Base-by-base conservation (phyloP, 2,113 vertebrate species). In the Leptosomus discolor region DNA sequence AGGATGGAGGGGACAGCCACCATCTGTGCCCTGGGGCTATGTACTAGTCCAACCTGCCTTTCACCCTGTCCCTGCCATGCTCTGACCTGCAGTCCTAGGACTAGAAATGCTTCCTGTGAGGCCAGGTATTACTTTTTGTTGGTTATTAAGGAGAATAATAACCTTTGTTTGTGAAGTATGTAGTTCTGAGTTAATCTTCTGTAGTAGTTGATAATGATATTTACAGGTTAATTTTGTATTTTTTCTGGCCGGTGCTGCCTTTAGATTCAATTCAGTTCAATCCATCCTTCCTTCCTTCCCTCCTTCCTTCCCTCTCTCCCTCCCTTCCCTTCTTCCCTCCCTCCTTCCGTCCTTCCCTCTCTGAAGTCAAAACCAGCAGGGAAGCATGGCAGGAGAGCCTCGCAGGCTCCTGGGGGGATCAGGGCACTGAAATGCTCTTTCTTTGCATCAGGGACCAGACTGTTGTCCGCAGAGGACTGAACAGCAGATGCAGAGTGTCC, bases 401-500 rank as follows among this genome's bases (percentile, higher is more conserved):
- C 0, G 2, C 37, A 65, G 91, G 71, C 68, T 95, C 71, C 85
- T 70, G 79, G 48, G 68, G n/a, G 57, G 23, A 60, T 75, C 34
- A 2, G 79, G 68, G 36, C 48, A 58, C 70, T 63, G 27, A 91
- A 73, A 27, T 43, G 36, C 46, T 71, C 73, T 84, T 93, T 92
- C 91, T 94, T 82, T 85, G 41, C 89, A 36, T 43, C 48, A 82
- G 57, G 77, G 93, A 93, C 82, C 93, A 91, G 39, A 19, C 94
- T 94, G 94, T 90, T 54, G n/a, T 94, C 92, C 1, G 0, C 57
- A 78, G 88, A 95, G 68, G 48, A 92, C 70, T 0, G 0, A 41
- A 18, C 1, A 1, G 87, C 94, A 97, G 95, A 97, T 94, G 95
- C 65, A 60, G 68, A 74, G 41, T 96, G 94, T 94, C 96, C 96